These are phyloP conservation scores for Labeo catla DNA, from an alignment of 2,113 vertebrate genomes.

Conservation along the genomic window DNA sequence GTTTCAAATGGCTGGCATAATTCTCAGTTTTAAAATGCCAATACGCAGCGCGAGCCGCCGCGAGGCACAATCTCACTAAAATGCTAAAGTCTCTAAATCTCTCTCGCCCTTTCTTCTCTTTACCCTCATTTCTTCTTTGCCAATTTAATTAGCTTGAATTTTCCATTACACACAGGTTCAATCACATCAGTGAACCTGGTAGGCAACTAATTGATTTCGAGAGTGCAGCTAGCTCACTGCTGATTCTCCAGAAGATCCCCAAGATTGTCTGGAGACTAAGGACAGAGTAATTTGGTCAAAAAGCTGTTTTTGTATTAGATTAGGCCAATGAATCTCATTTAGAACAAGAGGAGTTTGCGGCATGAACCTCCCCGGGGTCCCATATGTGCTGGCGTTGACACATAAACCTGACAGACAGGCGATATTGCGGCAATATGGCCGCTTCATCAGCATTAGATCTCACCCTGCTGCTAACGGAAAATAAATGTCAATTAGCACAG, in stretches of 20 bases:
- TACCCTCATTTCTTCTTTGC: conserved; percentile 60
- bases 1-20: conserved; percentile 26
- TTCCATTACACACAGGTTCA: conserved; percentile 68
- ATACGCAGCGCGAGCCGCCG: conserved; percentile 3
- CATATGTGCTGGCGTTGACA: conserved; percentile 63
- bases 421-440: conserved; percentile 85
- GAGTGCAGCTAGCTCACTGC: conserved; percentile 55
- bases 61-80: conserved; percentile 20
- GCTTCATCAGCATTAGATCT: conserved; percentile 81
- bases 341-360: conserved; percentile 85
- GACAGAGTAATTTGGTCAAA: conserved; percentile 82
- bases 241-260: conserved; percentile 59
- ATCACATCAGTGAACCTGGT: conserved; percentile 61
- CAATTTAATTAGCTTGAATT: conserved; percentile 70
- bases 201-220: conserved; percentile 67
- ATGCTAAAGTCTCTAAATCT: conserved; percentile 39
- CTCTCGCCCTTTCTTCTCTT: conserved; percentile 47
- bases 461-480: conserved; percentile 89
- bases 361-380: conserved; percentile 81
- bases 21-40: conserved; percentile 36
- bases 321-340: conserved; percentile 92
- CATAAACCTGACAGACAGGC: conserved; percentile 79
- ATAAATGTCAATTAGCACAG: conserved; percentile 92
- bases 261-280: conserved; percentile 63
- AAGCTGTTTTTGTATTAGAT: conserved; percentile 89